Conservation (phyloP, 2,113 vertebrate species). For the Vanacampus margaritifer region DNA sequence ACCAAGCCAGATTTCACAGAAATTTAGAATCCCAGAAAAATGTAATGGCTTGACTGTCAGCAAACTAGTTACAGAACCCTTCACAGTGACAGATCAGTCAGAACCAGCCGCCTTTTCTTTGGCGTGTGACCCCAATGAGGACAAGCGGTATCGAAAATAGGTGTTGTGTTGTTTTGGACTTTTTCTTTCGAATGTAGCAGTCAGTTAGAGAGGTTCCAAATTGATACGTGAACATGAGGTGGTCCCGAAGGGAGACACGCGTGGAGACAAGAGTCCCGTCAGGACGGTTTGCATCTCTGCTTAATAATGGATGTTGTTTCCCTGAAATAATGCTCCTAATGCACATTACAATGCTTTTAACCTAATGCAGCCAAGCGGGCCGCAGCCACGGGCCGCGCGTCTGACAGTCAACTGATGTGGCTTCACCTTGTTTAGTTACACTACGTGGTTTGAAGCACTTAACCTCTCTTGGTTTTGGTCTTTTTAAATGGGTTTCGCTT, state of each 20-base stretch:
- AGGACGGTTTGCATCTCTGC: slow-evolving; percentile 43
- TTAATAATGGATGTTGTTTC: slow-evolving; percentile 71
- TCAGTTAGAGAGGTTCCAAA: background rate
- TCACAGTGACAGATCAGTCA: no score
- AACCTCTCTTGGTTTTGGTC: slow-evolving; percentile 9
- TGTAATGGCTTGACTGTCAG: no score
- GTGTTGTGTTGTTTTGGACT: background rate
- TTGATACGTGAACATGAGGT: slow-evolving; percentile 15
- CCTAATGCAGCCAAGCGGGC: slow-evolving; percentile 54
- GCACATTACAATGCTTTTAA: slow-evolving; percentile 66
- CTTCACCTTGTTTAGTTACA: slow-evolving; percentile 35
- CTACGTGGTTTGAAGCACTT: slow-evolving; percentile 12
- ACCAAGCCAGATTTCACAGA: no score
- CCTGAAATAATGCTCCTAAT: slow-evolving; percentile 58
- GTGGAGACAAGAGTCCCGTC: slow-evolving; percentile 34
- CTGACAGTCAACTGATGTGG: slow-evolving; percentile 31
- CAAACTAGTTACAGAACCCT: no score
- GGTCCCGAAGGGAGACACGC: slow-evolving; percentile 33
- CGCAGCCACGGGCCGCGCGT: slow-evolving; percentile 30
- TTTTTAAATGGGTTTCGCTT: slow-evolving; percentile 5
- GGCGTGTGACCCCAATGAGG: background rate
- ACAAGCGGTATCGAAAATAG: background rate
- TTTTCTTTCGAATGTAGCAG: background rate
- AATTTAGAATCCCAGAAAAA: no score
- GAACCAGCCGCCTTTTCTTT: no score